phyloP scores from a whole-genome alignment of 1,140 invertebrate species.

The Danaus melanippus region DNA sequence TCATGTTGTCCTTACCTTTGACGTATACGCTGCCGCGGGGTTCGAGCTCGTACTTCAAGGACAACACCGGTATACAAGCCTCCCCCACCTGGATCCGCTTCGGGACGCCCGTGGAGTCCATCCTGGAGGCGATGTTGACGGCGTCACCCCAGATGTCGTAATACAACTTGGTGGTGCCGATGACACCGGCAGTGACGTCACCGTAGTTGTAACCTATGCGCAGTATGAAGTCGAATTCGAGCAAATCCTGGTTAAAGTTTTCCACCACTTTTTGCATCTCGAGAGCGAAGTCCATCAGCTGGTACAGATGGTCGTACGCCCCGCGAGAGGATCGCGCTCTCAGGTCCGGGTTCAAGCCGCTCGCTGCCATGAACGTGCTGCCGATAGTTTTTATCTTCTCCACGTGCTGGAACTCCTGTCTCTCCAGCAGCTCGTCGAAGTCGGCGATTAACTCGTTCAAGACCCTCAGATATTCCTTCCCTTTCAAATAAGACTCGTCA shows the following conservation, averaged over 20 bases:
- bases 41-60: constrained; percentile 83
- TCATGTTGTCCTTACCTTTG: constrained; percentile 96
- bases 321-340: constrained; percentile 73
- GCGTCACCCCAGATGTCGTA: constrained; percentile 99
- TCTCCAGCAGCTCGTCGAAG: constrained; percentile 92
- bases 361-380: constrained; percentile 97
- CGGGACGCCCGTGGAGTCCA: constrained; percentile 93
- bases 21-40: constrained; percentile 90
- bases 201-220: constrained; percentile 88
- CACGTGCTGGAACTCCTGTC: constrained; percentile 87
- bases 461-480: constrained; percentile 93
- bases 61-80: constrained; percentile 78
- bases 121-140: constrained; percentile 96
- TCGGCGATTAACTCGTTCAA: constrained; percentile 96
- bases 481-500: constrained; percentile 94
- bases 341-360: constrained; percentile 88
- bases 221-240: constrained; percentile 94
- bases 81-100: constrained; percentile 90
- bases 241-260: constrained; percentile 89
- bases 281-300: constrained; percentile 90
- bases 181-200: constrained; percentile 95
- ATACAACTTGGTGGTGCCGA: constrained; percentile 95
- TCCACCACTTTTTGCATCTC: constrained; percentile 90
- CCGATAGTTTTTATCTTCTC: constrained; percentile 99
- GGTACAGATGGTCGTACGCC: constrained; percentile 85